Percentiles rank a stretch among this genome's conserved stretches.
Evolutionary conservation across 2,797 vertebrate genomes (phyloP).

Genomic region (Coreius guichenoti): DNA sequence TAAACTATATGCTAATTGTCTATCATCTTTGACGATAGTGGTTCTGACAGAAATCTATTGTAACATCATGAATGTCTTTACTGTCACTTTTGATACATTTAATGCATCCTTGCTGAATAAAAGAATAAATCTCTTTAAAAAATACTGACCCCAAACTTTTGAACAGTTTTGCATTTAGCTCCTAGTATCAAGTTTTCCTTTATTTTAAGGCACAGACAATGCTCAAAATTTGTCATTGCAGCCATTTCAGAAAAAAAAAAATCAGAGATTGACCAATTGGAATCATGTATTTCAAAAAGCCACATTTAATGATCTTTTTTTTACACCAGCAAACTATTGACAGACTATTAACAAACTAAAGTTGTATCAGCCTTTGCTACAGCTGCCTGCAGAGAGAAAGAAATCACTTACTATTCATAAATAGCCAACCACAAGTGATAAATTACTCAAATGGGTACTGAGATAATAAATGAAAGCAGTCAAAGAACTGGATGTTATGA

Average conservation of each 20-base stretch:
- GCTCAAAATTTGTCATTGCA: background rate
- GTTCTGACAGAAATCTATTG: too few species aligned
- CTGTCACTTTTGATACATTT: background rate
- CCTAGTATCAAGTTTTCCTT: background rate
- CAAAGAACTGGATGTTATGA: slow-evolving; percentile 39
- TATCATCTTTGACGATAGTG: too few species aligned
- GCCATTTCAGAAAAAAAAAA: background rate
- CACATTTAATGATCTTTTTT: background rate
- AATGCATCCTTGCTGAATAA: background rate
- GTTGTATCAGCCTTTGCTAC: background rate
- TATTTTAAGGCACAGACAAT: background rate
- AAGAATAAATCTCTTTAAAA: background rate
- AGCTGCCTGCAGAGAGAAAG: slow-evolving; percentile 17
- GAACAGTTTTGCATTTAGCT: background rate
- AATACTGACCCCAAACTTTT: background rate
- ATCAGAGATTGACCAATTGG: background rate
- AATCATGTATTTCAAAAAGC: slow-evolving; percentile 4
- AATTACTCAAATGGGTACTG: slow-evolving; percentile 46
- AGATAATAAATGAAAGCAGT: slow-evolving; percentile 41
- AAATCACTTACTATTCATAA: slow-evolving; percentile 45
- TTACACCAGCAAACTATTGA: slow-evolving; percentile 4
- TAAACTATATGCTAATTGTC: too few species aligned
- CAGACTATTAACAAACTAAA: slow-evolving; percentile 1
- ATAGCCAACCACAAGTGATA: slow-evolving; percentile 37
- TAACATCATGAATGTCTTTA: background rate